Evolutionary conservation across 2,888 invertebrate species (phyloP), one percentile per base, ranked within the genome.

Genomic region (Hartigia nigra): DNA sequence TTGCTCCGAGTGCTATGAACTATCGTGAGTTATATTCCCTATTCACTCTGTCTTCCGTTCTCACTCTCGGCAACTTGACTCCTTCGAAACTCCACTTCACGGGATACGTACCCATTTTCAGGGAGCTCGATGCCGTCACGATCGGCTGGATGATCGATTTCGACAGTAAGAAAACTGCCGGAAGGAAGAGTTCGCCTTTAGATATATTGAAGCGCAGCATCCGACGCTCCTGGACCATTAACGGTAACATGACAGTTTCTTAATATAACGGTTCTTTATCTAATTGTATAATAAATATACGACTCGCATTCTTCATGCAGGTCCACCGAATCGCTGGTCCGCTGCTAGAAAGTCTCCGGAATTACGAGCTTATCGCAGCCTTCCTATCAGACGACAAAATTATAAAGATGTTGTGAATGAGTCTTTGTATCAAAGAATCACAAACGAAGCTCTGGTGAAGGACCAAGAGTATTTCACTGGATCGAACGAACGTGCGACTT

Each of bases 1-100:
- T 81, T 96, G 96, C 92, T 93, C 94, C 83, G 94, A 96, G 85
- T 96, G 96, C 92, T 94, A 95, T 90, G 96, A 95, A 92, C 95
- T 95, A 92, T 94, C 95, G 96, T 96, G 92, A 95, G 95, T 95
- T 82, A 37, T 78, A 76, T 12, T 74, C 76, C 75, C 76, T 31
- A 70, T 37, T 39, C 70, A n/a, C 39, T 14, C 74, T 69, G 32
- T 70, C 12, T 32, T 69, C 14, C 39, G 35, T 69, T 55, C 55
- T 31, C 69, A 37, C 39, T 32, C 74, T 81, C 82, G 79, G 81
- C 79, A 76, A 80, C 80, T 81, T 35, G 2, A 23, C n/a, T 14
- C 14, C 35, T 12, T 74, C 72, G 69, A 75, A 76, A 80, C 74
- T 82, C 34, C 36, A 74, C 76, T 82, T 80, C 3, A 12, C 74